These are phyloP conservation scores for Stenurella melanura DNA, from an alignment of 2,888 invertebrate species.

Conservation along the genomic window DNA sequence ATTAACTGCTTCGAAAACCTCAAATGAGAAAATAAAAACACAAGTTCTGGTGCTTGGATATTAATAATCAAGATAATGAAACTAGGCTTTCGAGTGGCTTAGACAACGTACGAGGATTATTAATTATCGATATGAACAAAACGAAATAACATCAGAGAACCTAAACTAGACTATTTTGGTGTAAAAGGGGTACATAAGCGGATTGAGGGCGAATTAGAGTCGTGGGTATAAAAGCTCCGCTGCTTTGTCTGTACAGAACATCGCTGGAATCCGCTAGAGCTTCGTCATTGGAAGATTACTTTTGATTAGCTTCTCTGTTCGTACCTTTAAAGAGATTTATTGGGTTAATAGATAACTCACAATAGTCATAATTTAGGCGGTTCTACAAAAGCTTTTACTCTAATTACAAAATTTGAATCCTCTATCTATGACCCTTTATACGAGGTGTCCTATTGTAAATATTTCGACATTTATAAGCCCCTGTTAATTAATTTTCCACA, in stretches of 20 bases:
- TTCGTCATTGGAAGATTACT: constrained; percentile 67
- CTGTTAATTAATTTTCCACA: neutral
- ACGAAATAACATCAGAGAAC: constrained; percentile 53
- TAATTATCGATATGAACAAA: constrained; percentile 57
- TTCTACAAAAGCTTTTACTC: constrained; percentile 34
- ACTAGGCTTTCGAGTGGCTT: constrained; percentile 33
- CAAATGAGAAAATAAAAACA: constrained; percentile 20
- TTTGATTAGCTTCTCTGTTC: constrained; percentile 62
- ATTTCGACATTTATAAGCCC: neutral
- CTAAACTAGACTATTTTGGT: constrained; percentile 54
- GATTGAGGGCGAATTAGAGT: constrained; percentile 68
- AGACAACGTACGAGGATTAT: constrained; percentile 51
- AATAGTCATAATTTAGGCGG: constrained; percentile 41
- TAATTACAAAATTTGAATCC: constrained; percentile 18
- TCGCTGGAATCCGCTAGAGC: constrained; percentile 57
- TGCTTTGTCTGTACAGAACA: constrained; percentile 57
- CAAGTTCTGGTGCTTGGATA: constrained; percentile 22
- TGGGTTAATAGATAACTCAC: constrained; percentile 54
- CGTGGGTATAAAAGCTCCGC: constrained; percentile 64
- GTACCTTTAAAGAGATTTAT: constrained; percentile 57
- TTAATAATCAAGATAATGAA: constrained; percentile 42
- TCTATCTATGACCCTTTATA: neutral
- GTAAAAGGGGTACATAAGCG: constrained; percentile 67
- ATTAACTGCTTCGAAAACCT: constrained; percentile 18
- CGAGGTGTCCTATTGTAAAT: neutral